phyloP scores from a whole-genome alignment of 2,113 vertebrate genomes.

The Eolophus roseicapilla region DNA sequence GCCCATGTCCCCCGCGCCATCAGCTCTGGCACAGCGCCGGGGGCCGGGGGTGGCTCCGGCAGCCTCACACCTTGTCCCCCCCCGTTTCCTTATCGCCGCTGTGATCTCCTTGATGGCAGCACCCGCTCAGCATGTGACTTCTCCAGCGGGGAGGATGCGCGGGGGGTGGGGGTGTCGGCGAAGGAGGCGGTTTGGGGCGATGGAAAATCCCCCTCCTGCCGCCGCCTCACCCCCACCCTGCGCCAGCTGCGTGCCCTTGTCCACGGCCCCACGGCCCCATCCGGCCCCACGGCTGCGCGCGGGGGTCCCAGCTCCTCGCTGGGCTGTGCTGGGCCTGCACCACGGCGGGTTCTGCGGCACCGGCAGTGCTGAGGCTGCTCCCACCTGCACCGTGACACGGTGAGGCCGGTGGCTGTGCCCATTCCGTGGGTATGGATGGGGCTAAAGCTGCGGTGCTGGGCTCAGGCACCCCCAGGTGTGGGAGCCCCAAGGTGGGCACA shows the following conservation, averaged over 20 bases:
- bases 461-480: neutral
- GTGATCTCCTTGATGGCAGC: slow-evolving; percentile 41
- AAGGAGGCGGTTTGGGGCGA: slow-evolving; percentile 16
- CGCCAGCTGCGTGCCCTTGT: neutral
- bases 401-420: accelerated
- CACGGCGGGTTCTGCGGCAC: accelerated
- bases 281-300: accelerated
- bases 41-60: neutral
- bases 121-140: slow-evolving; percentile 40
- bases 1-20: accelerated
- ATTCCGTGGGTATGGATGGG: accelerated
- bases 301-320: neutral
- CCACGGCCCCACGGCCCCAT: neutral
- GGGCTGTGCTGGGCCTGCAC: neutral
- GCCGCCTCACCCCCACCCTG: neutral
- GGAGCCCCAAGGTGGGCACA: accelerated
- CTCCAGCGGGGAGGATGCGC: slow-evolving; percentile 43
- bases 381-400: accelerated
- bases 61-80: neutral
- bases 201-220: slow-evolving; percentile 38
- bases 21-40: accelerated
- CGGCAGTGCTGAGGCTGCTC: neutral
- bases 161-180: neutral
- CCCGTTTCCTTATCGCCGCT: slow-evolving; percentile 36
- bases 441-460: neutral